Evolutionary conservation across 2,113 vertebrate genomes (phyloP).

Genomic region (Ovis aries): DNA sequence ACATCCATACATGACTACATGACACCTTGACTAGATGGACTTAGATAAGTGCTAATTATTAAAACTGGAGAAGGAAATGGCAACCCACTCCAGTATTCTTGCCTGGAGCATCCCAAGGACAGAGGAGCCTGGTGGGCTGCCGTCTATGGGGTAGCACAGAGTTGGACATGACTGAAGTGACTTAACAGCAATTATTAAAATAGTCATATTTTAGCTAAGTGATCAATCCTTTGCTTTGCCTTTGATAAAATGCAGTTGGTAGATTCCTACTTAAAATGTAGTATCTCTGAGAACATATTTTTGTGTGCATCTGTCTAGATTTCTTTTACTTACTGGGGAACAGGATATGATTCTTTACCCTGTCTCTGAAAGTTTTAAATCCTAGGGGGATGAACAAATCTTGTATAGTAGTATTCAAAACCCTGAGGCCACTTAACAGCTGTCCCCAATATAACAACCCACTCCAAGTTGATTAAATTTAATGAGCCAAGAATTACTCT

Average conservation of each 20-base stretch:
- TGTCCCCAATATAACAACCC: neutral
- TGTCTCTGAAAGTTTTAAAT: neutral
- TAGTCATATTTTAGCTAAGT: neutral
- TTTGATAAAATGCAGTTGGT: constrained; percentile 13
- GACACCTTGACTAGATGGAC: neutral
- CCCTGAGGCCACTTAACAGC: neutral
- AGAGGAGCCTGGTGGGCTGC: too few species aligned
- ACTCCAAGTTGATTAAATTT: neutral
- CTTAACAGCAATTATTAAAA: neutral
- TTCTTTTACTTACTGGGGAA: neutral
- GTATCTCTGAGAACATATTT: neutral
- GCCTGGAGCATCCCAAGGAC: too few species aligned
- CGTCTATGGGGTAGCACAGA: too few species aligned
- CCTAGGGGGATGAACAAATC: neutral
- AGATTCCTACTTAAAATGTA: neutral
- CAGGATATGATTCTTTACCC: neutral
- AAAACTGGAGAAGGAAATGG: neutral
- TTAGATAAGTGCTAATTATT: neutral
- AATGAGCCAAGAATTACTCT: neutral
- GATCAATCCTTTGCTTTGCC: neutral
- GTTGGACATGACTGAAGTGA: too few species aligned
- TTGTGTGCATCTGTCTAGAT: neutral
- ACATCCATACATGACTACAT: neutral
- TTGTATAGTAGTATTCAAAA: neutral
- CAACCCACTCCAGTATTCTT: too few species aligned